Evolutionary conservation across 1,140 invertebrate genomes (phyloP).

Genomic region (Diprion similis): DNA sequence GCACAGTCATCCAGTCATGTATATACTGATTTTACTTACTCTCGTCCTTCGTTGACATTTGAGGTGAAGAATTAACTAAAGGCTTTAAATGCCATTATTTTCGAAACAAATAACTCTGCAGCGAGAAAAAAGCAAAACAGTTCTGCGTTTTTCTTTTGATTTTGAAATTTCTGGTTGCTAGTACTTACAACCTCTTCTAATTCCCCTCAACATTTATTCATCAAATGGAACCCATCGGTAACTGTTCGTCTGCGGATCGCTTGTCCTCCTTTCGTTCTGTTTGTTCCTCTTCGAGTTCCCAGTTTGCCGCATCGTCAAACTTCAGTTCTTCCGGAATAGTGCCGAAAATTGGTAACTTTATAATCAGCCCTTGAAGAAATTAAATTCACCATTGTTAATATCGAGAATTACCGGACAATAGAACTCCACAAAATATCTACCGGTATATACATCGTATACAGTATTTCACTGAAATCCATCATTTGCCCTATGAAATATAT

Average conservation of each 20-base stretch:
- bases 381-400: conserved; percentile 1
- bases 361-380: conserved; percentile 48
- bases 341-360: conserved; percentile 52
- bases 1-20: no score
- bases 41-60: no score
- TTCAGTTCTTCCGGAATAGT: conserved; percentile 54
- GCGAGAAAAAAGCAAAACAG: not conserved
- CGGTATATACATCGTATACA: conserved; percentile 11
- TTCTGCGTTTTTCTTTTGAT: not conserved
- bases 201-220: not conserved
- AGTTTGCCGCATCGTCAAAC: conserved; percentile 58
- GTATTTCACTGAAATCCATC: not conserved
- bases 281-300: conserved; percentile 58
- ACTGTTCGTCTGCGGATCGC: conserved; percentile 34
- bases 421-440: not conserved
- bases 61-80: not conserved
- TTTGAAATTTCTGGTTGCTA: not conserved
- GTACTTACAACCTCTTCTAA: not conserved
- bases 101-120: not conserved
- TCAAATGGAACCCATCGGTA: conserved; percentile 53
- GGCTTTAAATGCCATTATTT: not conserved
- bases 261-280: conserved; percentile 36
- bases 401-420: not conserved
- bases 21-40: no score
- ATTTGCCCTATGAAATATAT: not conserved